Evolutionary conservation across 30 jellyfish, hydroid and myxozoan genomes (phyloP).

Genomic region (Turritopsis rubra): DNA sequence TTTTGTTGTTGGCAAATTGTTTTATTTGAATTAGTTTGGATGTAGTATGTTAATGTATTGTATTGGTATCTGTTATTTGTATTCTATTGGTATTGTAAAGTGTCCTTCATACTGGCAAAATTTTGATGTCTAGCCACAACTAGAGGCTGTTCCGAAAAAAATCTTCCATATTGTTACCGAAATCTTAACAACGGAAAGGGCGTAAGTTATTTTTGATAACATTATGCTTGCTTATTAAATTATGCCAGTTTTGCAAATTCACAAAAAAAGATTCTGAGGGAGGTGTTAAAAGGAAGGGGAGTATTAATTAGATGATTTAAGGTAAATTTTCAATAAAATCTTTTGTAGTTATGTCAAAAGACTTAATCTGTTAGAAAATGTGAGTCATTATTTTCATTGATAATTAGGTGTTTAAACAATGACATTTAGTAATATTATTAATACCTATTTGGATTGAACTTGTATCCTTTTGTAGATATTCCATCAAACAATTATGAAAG

Average conservation of each 20-base stretch:
- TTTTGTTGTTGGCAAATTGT: background rate
- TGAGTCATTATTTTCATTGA: background rate
- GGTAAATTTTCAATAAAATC: too few relatives aligned
- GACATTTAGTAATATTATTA: too few relatives aligned
- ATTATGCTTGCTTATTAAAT: too few relatives aligned
- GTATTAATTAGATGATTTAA: too few relatives aligned
- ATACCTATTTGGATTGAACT: too few relatives aligned
- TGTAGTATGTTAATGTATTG: background rate
- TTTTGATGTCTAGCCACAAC: slow-evolving; percentile 35
- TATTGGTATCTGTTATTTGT: background rate
- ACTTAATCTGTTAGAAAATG: slow-evolving; percentile 72
- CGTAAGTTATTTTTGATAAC: slow-evolving; percentile 54
- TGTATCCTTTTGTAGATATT: slow-evolving; percentile 36
- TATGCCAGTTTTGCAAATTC: too few relatives aligned
- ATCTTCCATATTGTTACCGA: slow-evolving; percentile 79
- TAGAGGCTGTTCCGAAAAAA: slow-evolving; percentile 55
- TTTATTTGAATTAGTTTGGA: too few relatives aligned
- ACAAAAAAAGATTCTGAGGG: too few relatives aligned
- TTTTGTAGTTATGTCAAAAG: slow-evolving; percentile 77
- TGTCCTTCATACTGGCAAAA: background rate
- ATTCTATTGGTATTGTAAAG: background rate
- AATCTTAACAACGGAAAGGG: slow-evolving; percentile 89
- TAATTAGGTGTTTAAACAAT: background rate
- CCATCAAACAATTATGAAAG: slow-evolving; percentile 62
- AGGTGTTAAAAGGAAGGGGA: too few relatives aligned